Base-by-base conservation (phyloP, 2,797 vertebrate species). In the Cuniculus paca region DNA sequence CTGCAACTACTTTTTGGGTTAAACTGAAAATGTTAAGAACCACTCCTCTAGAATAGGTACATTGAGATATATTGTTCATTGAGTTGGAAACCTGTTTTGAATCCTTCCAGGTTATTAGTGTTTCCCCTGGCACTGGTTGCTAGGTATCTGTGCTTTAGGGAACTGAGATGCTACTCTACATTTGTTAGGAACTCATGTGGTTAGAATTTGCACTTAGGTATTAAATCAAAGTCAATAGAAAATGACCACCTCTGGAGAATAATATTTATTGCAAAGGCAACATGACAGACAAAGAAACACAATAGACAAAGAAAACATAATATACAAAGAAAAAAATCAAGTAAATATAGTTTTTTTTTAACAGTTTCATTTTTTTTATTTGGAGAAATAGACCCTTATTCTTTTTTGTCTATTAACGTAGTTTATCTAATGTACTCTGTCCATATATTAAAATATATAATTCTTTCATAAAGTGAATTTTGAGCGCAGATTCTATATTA, bases 321-420 rank as follows among this genome's bases (percentile, higher is more conserved):
- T 22, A 13, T 36, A 54, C 13, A 75, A 36, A 85, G 34, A 81
- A 72, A 54, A 85, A 54, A 88, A 6, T 24, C 45, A 79, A 92
- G 50, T 3, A 60, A 79, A 65, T 56, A 16, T 0, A 9, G 34
- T 58, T 68, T 85, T 58, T 68, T 85, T 85, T 82, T 54, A 74
- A 74, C 1, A 82, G 34, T 65, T 87, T 95, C 28, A 92, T 89
- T 91, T 90, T 90, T 90, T 84, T 28, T 81, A 52, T 45, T 90
- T 74, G 8, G 22, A 79, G 4, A 77, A 95, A 42, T 48, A 42
- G 19, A 94, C 24, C 1, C 42, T 26, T 85, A 86, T 85, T 52
- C 6, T 42, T 4, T 24, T 36, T 94, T 89, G 45, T 50, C 95
- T 86, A 84, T 61, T 56, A 88, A 65, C 13, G 7, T 12, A 70